Percentiles rank a stretch among this genome's conserved stretches.
Evolutionary conservation across 2,888 invertebrate genomes (phyloP).

Genomic region (Alloplasta piceator): DNA sequence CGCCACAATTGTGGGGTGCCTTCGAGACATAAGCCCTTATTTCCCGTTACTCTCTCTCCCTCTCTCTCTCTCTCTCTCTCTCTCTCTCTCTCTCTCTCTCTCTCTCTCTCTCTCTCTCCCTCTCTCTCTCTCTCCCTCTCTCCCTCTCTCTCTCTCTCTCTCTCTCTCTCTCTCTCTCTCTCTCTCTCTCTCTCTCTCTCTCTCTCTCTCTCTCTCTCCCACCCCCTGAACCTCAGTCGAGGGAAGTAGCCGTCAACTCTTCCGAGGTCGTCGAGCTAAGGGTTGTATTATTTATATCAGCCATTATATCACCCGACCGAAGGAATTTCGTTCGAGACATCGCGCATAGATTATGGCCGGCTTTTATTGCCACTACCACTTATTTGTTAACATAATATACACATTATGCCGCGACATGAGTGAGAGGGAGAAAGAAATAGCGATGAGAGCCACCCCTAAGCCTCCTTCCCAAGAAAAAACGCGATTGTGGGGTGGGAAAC

Average conservation of each 20-base stretch:
- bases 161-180: slow-evolving; percentile 11
- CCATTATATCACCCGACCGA: slow-evolving; percentile 79
- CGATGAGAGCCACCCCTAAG: background rate
- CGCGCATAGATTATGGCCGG: slow-evolving; percentile 79
- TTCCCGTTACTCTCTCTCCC: background rate
- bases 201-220: slow-evolving; percentile 8
- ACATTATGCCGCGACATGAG: slow-evolving; percentile 73
- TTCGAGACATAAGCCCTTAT: slow-evolving; percentile 57
- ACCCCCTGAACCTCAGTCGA: slow-evolving; percentile 54
- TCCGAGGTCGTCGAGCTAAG: slow-evolving; percentile 66
- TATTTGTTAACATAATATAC: slow-evolving; percentile 83
- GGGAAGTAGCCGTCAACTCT: slow-evolving; percentile 45
- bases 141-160: slow-evolving; percentile 31
- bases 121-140: slow-evolving; percentile 58
- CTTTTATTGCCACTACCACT: slow-evolving; percentile 81
- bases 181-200: background rate
- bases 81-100: background rate
- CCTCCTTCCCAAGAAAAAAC: slow-evolving; percentile 6
- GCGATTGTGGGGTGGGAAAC: slow-evolving; percentile 6
- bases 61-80: slow-evolving; percentile 11
- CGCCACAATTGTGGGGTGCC: slow-evolving; percentile 47
- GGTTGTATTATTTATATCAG: slow-evolving; percentile 79
- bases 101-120: slow-evolving; percentile 44
- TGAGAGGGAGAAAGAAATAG: background rate
- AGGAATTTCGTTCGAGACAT: slow-evolving; percentile 81